A percentile compares a stretch with the other conserved stretches of the same genome.
Evolutionary conservation across 2,888 invertebrate species (phyloP).

Genomic region (Busseola fusca): DNA sequence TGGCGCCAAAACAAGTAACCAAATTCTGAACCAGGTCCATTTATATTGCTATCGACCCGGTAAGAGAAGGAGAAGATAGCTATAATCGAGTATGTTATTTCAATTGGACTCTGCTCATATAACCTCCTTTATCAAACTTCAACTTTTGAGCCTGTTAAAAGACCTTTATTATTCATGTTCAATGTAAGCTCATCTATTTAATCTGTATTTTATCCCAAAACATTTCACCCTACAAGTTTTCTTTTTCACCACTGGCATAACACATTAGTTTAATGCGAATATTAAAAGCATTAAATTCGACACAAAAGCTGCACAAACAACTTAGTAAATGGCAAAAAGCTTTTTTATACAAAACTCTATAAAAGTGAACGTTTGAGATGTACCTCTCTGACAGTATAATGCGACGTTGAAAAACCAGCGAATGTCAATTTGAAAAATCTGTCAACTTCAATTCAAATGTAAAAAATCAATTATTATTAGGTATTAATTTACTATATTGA

Average conservation of each 20-base stretch:
- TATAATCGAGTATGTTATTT: not conserved
- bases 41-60: no score
- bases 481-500: constrained; percentile 13
- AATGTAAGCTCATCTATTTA: no score
- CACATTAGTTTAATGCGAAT: constrained; percentile 46
- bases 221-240: not conserved
- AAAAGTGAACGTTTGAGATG: constrained; percentile 39
- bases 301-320: constrained; percentile 41
- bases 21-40: no score
- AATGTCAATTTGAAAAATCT: constrained; percentile 20
- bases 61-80: no score
- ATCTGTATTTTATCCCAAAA: not conserved
- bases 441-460: constrained; percentile 33
- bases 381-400: constrained; percentile 27
- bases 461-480: constrained; percentile 4
- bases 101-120: no score
- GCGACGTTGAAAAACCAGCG: constrained; percentile 9
- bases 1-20: no score
- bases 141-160: not conserved
- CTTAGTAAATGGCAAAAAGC: constrained; percentile 49
- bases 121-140: not conserved
- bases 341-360: constrained; percentile 39
- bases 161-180: not conserved
- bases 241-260: constrained; percentile 12
- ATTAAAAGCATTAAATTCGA: constrained; percentile 39